Evolutionary conservation across 1,140 invertebrate genomes (phyloP), one percentile per base, ranked within the genome.

Genomic region (Musca domestica): DNA sequence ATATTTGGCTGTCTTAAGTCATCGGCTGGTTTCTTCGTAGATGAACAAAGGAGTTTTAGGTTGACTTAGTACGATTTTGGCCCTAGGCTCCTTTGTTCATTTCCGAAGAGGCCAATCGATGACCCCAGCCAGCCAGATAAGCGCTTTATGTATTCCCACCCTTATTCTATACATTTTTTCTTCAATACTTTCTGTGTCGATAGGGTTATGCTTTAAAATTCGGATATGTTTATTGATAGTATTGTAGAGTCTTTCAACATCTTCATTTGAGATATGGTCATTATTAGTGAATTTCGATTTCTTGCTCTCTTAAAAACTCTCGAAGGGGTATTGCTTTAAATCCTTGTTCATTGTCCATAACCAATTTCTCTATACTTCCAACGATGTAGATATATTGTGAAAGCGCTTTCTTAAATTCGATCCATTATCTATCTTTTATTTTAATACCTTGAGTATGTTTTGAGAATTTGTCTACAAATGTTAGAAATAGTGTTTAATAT

Each of bases 311-410:
- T 19, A 64, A 19, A 34, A 22, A 51, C n/a, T 51, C 49, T 20
- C n/a, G 22, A 48, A 46, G 20, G 6, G 30, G 30, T 47, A 48
- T 19, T 19, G 30, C 41, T 47, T 47, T 48, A 12, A 23, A 47
- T 22, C 41, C 41, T 10, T 48, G 46, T 48, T 64, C 63, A 46
- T n/a, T n/a, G n/a, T n/a, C n/a, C n/a, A n/a, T n/a, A n/a, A n/a
- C n/a, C n/a, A n/a, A n/a, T n/a, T n/a, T 64, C n/a, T 64, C 22
- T 14, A 58, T 47, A 19, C 49, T 64, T 23, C 63, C 63, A 22
- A 46, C 41, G 6, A 17, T n/a, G 10, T 41, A 47, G 14, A 47
- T 7, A 23, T 64, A 17, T 64, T 23, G 23, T 10, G 27, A 15
- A 41, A 47, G 7, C 3, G 14, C 25, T 56, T 56, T 64, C n/a